phyloP scores from a whole-genome alignment of 2,797 vertebrate species.

The Acridotheres tristis region DNA sequence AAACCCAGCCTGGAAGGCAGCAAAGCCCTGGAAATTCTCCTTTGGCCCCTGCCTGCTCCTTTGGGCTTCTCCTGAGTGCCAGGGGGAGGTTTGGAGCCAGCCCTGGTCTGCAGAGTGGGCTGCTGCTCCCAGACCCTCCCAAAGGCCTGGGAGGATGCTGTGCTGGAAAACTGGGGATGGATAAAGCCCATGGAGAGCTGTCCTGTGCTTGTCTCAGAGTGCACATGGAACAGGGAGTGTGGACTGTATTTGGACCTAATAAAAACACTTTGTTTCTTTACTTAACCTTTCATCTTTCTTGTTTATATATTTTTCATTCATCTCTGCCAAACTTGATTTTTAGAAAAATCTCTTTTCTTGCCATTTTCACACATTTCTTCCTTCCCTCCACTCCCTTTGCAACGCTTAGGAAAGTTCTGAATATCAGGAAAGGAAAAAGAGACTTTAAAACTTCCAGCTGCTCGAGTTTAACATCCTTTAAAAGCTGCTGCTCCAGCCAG shows the following conservation, averaged over 20 bases:
- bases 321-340: neutral
- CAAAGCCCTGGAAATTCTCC: fast-evolving
- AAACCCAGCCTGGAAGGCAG: neutral
- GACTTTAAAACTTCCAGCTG: neutral
- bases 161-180: neutral
- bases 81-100: fast-evolving
- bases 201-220: neutral
- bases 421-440: neutral
- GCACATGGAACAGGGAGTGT: fast-evolving
- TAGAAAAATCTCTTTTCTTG: neutral
- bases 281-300: neutral
- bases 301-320: neutral
- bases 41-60: neutral
- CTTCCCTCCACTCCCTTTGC: neutral
- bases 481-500: neutral
- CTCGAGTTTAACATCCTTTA: neutral
- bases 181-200: neutral
- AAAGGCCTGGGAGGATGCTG: neutral
- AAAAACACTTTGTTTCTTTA: neutral
- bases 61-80: fast-evolving
- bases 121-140: neutral
- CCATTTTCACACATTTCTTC: neutral
- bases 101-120: neutral
- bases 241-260: neutral
- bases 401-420: neutral